Evolutionary conservation across 2,797 vertebrate species (phyloP).

Genomic region (Eupleurogrammus muticus): DNA sequence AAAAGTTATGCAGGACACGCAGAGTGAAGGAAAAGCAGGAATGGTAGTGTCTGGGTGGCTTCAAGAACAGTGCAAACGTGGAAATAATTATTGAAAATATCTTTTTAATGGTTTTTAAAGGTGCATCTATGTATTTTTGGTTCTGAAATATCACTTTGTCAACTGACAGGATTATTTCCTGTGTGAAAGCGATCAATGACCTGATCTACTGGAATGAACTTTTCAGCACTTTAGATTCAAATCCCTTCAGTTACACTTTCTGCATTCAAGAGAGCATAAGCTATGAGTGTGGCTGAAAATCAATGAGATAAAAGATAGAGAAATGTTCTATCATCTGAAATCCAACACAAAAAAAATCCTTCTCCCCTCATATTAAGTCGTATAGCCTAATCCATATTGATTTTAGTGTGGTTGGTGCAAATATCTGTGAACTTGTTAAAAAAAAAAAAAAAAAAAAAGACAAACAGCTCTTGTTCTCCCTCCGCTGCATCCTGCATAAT

Average conservation of each 20-base stretch:
- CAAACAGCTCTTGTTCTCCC: slow-evolving; percentile 57
- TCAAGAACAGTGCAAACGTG: slow-evolving; percentile 7
- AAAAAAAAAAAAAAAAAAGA: slow-evolving; percentile 16
- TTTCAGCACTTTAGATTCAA: slow-evolving; percentile 29
- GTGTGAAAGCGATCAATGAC: slow-evolving; percentile 32
- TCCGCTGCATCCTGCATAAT: slow-evolving; percentile 54
- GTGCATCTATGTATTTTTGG: slow-evolving; percentile 11
- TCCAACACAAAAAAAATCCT: slow-evolving; percentile 39
- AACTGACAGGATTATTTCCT: slow-evolving; percentile 30
- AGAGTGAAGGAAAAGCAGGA: slow-evolving; percentile 31
- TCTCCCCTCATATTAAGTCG: slow-evolving; percentile 35
- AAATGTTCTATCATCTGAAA: slow-evolving; percentile 54
- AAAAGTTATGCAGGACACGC: slow-evolving; percentile 58
- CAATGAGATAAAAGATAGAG: slow-evolving; percentile 55
- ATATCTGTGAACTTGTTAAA: slow-evolving; percentile 49
- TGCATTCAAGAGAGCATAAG: slow-evolving; percentile 35
- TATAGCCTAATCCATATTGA: slow-evolving; percentile 58
- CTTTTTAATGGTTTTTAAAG: slow-evolving; percentile 34
- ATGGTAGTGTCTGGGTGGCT: slow-evolving; percentile 19
- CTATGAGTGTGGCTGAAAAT: slow-evolving; percentile 52
- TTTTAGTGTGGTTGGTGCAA: slow-evolving; percentile 59
- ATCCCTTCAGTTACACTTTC: slow-evolving; percentile 12
- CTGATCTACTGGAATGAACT: slow-evolving; percentile 35
- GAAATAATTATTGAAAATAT: slow-evolving; percentile 8
- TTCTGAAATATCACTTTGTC: slow-evolving; percentile 21